These are phyloP conservation scores for Graphium colonna DNA, from an alignment of 2,888 invertebrate species.

Conservation along the genomic window DNA sequence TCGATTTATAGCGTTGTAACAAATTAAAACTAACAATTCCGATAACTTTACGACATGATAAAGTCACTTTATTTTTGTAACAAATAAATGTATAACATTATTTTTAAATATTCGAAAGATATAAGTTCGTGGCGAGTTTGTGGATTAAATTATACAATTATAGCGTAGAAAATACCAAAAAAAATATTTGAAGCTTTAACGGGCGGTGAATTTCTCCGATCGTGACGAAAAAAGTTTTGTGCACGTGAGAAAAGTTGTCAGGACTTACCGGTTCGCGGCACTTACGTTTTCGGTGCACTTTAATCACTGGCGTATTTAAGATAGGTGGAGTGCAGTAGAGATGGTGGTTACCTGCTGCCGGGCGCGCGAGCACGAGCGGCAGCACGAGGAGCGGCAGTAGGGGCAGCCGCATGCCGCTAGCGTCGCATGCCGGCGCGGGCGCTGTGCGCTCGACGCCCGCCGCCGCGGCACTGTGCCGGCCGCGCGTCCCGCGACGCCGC, in stretches of 20 bases:
- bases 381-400: conserved; percentile 74
- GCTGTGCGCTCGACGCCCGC: conserved; percentile 45
- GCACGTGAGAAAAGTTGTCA: not conserved
- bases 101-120: no score
- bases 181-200: not conserved
- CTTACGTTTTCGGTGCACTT: not conserved
- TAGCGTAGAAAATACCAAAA: not conserved
- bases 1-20: conserved; percentile 2
- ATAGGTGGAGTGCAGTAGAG: conserved; percentile 3
- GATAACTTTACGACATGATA: no score
- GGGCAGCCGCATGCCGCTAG: conserved; percentile 74
- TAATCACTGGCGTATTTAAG: not conserved
- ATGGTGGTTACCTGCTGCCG: conserved; percentile 67
- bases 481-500: conserved; percentile 37
- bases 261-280: not conserved
- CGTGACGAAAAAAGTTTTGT: not conserved
- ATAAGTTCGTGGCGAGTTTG: no score
- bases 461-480: conserved; percentile 47
- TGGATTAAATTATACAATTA: no score
- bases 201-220: not conserved
- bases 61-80: no score
- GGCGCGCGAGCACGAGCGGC: conserved; percentile 69
- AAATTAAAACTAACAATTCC: no score
- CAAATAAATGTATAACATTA: no score
- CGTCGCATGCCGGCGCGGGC: conserved; percentile 69